phyloP scores from a whole-genome alignment of 2,888 invertebrate species.

The Tromatobia lineatoria region DNA sequence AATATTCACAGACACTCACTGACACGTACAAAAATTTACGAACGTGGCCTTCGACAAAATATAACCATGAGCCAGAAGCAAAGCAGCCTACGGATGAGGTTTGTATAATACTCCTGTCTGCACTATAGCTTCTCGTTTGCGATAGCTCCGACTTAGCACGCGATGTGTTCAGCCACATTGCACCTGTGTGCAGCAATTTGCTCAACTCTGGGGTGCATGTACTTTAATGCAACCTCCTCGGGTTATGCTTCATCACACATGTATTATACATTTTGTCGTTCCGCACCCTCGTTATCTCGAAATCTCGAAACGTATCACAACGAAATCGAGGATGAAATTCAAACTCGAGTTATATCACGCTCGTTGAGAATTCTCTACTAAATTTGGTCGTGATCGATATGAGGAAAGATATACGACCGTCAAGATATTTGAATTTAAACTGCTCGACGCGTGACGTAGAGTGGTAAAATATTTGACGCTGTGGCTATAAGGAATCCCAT shows the following conservation, averaged over 20 bases:
- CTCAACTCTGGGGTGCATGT: constrained; percentile 38
- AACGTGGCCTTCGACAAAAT: constrained; percentile 32
- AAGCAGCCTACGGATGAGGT: constrained; percentile 47
- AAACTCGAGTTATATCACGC: constrained; percentile 8
- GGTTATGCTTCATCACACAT: constrained; percentile 9
- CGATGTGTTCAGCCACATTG: constrained; percentile 50
- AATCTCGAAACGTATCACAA: constrained; percentile 6
- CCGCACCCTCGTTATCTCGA: not conserved
- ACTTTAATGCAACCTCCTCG: constrained; percentile 56
- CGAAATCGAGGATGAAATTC: constrained; percentile 45
- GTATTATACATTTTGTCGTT: not conserved
- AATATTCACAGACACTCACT: no score
- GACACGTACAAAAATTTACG: no score
- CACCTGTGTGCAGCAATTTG: constrained; percentile 6
- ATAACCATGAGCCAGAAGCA: constrained; percentile 41
- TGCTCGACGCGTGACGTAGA: constrained; percentile 9
- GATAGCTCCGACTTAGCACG: constrained; percentile 39
- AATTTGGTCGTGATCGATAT: constrained; percentile 62
- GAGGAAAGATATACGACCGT: constrained; percentile 34
- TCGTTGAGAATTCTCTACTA: constrained; percentile 17
- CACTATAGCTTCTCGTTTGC: constrained; percentile 14
- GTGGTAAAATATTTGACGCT: constrained; percentile 8
- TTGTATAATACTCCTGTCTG: constrained; percentile 34
- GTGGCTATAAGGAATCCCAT: not conserved
- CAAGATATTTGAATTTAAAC: constrained; percentile 31